Evolutionary conservation across 2,797 vertebrate species (phyloP).

Genomic region (Halcyon chelicuti): DNA sequence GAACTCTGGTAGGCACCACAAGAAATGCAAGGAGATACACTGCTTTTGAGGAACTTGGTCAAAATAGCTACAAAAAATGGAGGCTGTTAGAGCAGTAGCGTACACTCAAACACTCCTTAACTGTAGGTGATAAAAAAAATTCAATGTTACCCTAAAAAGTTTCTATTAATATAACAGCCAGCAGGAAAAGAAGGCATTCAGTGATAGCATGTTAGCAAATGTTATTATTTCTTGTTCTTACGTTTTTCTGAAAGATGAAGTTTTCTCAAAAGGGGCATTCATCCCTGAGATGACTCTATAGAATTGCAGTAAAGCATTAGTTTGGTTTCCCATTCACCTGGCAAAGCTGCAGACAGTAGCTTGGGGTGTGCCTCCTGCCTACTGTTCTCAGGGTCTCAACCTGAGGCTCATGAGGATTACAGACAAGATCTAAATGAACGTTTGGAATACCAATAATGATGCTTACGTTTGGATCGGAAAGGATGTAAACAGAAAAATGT

Average conservation of each 20-base stretch:
- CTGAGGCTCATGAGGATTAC: background rate
- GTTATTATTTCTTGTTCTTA: background rate
- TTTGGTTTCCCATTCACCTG: background rate
- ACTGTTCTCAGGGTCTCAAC: background rate
- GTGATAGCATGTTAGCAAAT: background rate
- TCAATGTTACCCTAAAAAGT: background rate
- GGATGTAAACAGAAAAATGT: background rate
- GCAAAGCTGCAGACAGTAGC: background rate
- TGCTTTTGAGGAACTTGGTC: background rate
- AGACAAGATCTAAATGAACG: background rate
- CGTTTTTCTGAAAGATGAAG: background rate
- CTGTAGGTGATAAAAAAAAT: background rate
- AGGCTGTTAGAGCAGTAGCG: background rate
- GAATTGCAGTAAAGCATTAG: background rate
- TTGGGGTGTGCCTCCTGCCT: background rate
- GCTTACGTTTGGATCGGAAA: background rate
- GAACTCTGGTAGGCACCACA: background rate
- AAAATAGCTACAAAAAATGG: background rate
- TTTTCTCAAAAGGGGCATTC: background rate
- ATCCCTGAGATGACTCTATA: background rate
- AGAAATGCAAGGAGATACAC: background rate
- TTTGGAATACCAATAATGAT: background rate
- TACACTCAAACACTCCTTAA: background rate
- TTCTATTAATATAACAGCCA: background rate
- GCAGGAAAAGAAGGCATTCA: background rate